phyloP scores from a whole-genome alignment of 2,888 invertebrate genomes.

The Spisula solida region DNA sequence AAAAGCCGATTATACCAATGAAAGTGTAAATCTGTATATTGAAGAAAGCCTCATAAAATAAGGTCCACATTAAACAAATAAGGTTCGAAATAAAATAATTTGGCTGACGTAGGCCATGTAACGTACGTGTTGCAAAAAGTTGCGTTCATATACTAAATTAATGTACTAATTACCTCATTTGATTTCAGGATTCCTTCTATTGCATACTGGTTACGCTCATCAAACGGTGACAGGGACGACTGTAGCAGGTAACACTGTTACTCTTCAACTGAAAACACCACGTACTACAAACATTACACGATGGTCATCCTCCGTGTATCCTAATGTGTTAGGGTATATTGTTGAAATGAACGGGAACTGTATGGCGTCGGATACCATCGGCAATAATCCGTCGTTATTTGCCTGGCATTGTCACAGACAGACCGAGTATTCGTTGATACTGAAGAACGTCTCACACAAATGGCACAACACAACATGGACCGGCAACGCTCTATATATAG shows the following conservation, averaged over 20 bases:
- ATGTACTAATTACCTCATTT: background rate
- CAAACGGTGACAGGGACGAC: background rate
- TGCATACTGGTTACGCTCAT: background rate
- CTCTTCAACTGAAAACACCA: background rate
- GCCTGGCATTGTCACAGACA: background rate
- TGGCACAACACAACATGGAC: constrained; percentile 6
- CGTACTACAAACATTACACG: background rate
- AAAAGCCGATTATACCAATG: too few relatives aligned
- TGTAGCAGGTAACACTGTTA: background rate
- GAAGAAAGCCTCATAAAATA: too few relatives aligned
- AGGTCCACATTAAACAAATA: too few relatives aligned
- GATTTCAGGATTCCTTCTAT: background rate
- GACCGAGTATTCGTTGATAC: constrained; percentile 3
- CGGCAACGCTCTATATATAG: background rate
- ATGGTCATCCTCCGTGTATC: background rate
- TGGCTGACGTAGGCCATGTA: too few relatives aligned
- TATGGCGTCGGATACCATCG: background rate
- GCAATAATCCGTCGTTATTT: background rate
- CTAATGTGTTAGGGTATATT: background rate
- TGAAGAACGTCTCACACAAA: background rate
- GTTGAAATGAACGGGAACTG: background rate
- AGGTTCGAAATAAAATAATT: too few relatives aligned
- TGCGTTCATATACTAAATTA: too few relatives aligned
- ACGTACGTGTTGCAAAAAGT: too few relatives aligned
- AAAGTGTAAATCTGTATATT: too few relatives aligned